A percentile compares a stretch with the other conserved stretches of the same genome.
These are phyloP conservation scores for Mamestra brassicae DNA, from an alignment of 2,888 invertebrate genomes.

Conservation along the genomic window DNA sequence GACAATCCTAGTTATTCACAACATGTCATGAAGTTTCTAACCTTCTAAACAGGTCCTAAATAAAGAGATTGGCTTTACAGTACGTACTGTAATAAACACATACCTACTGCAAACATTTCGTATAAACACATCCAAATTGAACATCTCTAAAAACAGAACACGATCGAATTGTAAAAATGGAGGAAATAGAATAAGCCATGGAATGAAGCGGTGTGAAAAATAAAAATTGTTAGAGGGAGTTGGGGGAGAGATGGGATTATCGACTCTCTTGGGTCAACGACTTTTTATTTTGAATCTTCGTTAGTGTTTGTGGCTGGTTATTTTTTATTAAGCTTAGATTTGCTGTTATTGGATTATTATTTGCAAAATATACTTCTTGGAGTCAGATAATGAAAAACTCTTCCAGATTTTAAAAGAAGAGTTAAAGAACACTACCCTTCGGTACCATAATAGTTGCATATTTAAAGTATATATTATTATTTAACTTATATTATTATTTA, in stretches of 20 bases:
- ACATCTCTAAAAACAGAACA: conserved; percentile 15
- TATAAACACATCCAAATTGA: conserved; percentile 12
- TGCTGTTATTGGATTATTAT: neutral
- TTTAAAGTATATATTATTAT: no score
- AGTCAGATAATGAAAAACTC: no score
- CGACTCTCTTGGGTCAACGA: conserved; percentile 20
- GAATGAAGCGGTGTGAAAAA: conserved; percentile 25
- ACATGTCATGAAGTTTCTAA: no score
- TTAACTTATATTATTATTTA: no score
- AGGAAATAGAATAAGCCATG: conserved; percentile 49
- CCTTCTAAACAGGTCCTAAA: no score
- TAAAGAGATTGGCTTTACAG: neutral
- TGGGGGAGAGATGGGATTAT: conserved; percentile 37
- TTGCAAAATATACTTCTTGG: neutral
- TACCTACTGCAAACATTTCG: neutral
- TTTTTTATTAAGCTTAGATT: neutral
- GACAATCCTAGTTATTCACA: no score
- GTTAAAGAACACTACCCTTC: no score
- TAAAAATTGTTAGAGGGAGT: conserved; percentile 29
- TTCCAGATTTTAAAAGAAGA: no score
- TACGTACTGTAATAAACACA: neutral
- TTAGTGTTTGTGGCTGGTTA: neutral
- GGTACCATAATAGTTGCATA: no score
- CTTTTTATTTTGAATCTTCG: conserved; percentile 26
- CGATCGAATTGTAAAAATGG: conserved; percentile 40